phyloP scores from a whole-genome alignment of 2,888 invertebrate genomes.

The Dexiosoma caninum region DNA sequence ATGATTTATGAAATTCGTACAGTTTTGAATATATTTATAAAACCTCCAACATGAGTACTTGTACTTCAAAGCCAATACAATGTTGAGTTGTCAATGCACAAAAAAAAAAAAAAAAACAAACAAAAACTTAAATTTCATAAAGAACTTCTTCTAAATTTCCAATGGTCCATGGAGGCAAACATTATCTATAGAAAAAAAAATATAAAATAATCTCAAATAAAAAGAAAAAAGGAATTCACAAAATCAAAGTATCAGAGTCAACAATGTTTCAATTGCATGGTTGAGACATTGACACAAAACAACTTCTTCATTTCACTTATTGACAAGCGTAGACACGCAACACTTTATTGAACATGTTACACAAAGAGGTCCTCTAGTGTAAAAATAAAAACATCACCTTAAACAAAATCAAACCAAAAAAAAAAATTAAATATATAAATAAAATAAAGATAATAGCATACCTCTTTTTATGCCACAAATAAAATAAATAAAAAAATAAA shows the following conservation, averaged over 20 bases:
- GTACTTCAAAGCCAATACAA: too few species aligned
- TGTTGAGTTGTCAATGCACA: background rate
- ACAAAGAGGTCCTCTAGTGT: conserved; percentile 41
- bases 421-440: background rate
- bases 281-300: conserved; percentile 64
- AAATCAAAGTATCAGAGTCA: conserved; percentile 44
- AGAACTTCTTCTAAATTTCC: conserved; percentile 22
- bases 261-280: conserved; percentile 37
- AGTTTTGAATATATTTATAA: background rate
- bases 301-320: conserved; percentile 64
- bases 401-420: conserved; percentile 1
- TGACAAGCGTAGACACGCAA: conserved; percentile 62
- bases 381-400: conserved; percentile 46
- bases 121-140: background rate
- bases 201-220: background rate
- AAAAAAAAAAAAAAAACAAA: background rate
- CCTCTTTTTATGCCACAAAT: conserved; percentile 11
- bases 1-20: conserved; percentile 46
- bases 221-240: background rate
- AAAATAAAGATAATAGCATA: conserved; percentile 2
- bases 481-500: conserved; percentile 3
- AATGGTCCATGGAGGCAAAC: conserved; percentile 44
- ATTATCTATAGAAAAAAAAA: background rate
- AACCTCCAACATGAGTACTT: background rate
- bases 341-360: conserved; percentile 51